Base-by-base conservation (phyloP, 2,113 vertebrate species). In the Macroglossus sobrinus region DNA sequence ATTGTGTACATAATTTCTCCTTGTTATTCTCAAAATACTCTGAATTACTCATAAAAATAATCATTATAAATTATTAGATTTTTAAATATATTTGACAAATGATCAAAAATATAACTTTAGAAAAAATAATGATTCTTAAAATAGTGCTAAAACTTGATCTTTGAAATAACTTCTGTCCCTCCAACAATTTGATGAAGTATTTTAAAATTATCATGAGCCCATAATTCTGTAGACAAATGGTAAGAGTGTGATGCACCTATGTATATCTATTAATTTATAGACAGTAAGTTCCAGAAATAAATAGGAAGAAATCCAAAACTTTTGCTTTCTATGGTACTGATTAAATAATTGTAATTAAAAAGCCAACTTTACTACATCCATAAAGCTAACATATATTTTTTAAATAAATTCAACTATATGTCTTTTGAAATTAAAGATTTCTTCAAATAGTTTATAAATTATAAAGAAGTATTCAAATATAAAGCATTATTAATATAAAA, bases 31-130 rank as follows among this genome's bases (percentile, higher is more conserved):
- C 69, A 86, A 86, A 68, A 21, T 69, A 86, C 3, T 64, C 76
- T 59, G 57, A 96, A 75, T 64, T 92, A 50, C 45, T 75, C 79
- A n/a, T 38, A 26, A 89, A 90, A 90, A 94, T 57, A 95, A 92
- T 64, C 30, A 80, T 88, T 15, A 66, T 38, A 80, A 79, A 71
- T 35, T 30, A 93, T 28, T 68, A 55, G 0, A 64, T 84, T 84
- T 84, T 64, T 85, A 30, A 59, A 89, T 4, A 80, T 71, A 47
- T 82, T 71, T 97, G 45, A 91, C 19, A 86, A 71, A 89, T 72
- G 16, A 24, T 69, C 3, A 74, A 86, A 95, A 76, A 82, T 59
- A 12, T 43, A 90, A 61, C 1, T 50, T 3, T 35, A 74, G 24
- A 84, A 78, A 35, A 26, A n/a, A n/a, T 3, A 84, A 18, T 47